Conservation (phyloP, 1,140 invertebrate species). For the Orius insidiosus region DNA sequence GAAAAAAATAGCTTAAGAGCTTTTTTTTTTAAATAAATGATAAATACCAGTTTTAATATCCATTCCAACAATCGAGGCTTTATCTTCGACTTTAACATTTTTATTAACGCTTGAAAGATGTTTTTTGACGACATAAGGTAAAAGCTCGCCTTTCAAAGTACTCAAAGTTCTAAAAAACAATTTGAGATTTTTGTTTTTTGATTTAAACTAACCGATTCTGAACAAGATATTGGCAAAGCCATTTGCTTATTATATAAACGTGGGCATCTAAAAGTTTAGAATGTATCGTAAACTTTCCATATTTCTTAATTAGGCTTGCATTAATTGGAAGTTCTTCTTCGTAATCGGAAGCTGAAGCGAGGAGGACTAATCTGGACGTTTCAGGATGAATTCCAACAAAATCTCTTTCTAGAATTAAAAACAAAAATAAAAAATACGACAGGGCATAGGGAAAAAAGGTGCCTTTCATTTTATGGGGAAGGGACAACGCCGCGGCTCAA, state of each 20-base stretch:
- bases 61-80: slow-evolving; percentile 37
- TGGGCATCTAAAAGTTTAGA: slow-evolving; percentile 70
- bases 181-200: too few relatives aligned
- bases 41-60: slow-evolving; percentile 32
- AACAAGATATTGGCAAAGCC: slow-evolving; percentile 62
- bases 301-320: slow-evolving; percentile 50
- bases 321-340: slow-evolving; percentile 57
- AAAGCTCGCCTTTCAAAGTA: slow-evolving; percentile 73
- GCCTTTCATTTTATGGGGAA: too few relatives aligned
- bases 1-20: too few relatives aligned
- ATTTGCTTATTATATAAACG: slow-evolving; percentile 76
- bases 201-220: slow-evolving; percentile 41
- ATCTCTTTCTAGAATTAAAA: slow-evolving; percentile 69
- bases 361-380: slow-evolving; percentile 58
- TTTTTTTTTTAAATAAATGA: too few relatives aligned
- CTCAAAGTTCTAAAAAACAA: slow-evolving; percentile 33
- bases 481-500: too few relatives aligned
- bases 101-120: slow-evolving; percentile 33
- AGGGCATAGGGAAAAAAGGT: too few relatives aligned
- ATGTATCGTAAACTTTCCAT: slow-evolving; percentile 51
- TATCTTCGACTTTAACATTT: slow-evolving; percentile 32
- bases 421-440: slow-evolving; percentile 7
- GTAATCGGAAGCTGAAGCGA: slow-evolving; percentile 75
- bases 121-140: slow-evolving; percentile 72
- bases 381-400: slow-evolving; percentile 65